phyloP scores from a whole-genome alignment of 2,888 invertebrate species.

The Norana najaformis region DNA sequence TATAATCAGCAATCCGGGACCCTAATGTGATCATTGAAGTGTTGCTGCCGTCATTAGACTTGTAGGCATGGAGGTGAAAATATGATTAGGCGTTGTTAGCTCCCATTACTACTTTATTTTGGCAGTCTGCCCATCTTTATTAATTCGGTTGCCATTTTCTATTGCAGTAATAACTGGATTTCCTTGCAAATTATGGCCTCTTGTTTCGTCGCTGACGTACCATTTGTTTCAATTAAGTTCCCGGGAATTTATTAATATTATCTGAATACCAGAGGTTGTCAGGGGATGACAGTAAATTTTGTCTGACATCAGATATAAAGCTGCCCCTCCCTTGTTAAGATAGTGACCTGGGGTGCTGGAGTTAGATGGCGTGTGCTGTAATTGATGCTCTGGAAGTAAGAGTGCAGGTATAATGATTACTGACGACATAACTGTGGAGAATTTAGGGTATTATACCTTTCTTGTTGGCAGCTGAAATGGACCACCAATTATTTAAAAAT shows the following conservation, averaged over 20 bases:
- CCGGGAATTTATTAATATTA: not conserved
- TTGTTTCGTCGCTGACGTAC: not conserved
- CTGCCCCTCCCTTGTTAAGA: not conserved
- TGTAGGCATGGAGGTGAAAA: not conserved
- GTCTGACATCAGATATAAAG: not conserved
- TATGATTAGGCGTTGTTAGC: not conserved
- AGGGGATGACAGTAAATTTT: not conserved
- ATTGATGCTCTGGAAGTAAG: not conserved
- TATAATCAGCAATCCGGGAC: not conserved
- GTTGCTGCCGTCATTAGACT: not conserved
- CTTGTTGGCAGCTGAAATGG: not conserved
- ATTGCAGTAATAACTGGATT: not conserved
- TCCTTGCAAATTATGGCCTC: not conserved
- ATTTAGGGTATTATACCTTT: no score
- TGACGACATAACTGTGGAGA: not conserved
- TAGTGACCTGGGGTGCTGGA: not conserved
- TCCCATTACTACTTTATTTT: not conserved
- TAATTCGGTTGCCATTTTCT: not conserved
- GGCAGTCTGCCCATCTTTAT: not conserved
- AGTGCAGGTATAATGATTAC: not conserved
- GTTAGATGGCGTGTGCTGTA: not conserved
- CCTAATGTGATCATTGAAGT: not conserved
- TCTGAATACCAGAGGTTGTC: not conserved
- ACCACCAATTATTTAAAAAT: not conserved
- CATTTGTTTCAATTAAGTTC: conserved; percentile 13